Percentiles rank a stretch among this genome's conserved stretches.
phyloP scores from a whole-genome alignment of 2,888 invertebrate species.

The Smittia sp. region DNA sequence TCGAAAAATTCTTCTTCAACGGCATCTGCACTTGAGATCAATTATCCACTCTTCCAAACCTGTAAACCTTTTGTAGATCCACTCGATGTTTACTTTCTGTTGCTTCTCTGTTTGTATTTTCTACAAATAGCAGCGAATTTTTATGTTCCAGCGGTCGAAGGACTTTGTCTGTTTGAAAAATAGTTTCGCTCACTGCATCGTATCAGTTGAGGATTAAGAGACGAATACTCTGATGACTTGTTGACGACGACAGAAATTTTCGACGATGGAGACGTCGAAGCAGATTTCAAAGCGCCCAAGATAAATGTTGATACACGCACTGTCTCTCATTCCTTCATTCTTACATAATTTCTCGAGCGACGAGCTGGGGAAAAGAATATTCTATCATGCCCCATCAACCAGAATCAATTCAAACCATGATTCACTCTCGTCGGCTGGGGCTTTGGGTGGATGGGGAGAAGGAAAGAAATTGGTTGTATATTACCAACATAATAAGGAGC shows the following conservation, averaged over 20 bases:
- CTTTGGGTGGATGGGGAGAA: not conserved
- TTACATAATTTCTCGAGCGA: conserved; percentile 19
- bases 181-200: not conserved
- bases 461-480: conserved; percentile 39
- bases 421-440: conserved; percentile 19
- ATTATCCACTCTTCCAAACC: conserved; percentile 2
- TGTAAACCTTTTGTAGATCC: too few relatives aligned
- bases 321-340: not conserved
- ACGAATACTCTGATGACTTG: conserved; percentile 18
- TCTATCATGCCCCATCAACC: conserved; percentile 39
- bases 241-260: conserved; percentile 17
- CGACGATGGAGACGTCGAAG: not conserved
- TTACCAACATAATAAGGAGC: conserved; percentile 19
- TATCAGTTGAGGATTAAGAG: not conserved
- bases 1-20: conserved; percentile 21
- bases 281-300: not conserved
- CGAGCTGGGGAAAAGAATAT: not conserved
- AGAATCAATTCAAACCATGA: conserved; percentile 40
- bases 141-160: not conserved
- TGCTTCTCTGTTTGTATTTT: not conserved
- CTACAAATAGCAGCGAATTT: not conserved
- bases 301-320: conserved; percentile 16
- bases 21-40: conserved; percentile 36
- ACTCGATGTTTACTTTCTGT: not conserved
- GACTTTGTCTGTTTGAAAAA: not conserved